These are phyloP conservation scores for Chlorocebus sabaeus DNA, from an alignment of 2,113 vertebrate genomes.

Conservation along the genomic window DNA sequence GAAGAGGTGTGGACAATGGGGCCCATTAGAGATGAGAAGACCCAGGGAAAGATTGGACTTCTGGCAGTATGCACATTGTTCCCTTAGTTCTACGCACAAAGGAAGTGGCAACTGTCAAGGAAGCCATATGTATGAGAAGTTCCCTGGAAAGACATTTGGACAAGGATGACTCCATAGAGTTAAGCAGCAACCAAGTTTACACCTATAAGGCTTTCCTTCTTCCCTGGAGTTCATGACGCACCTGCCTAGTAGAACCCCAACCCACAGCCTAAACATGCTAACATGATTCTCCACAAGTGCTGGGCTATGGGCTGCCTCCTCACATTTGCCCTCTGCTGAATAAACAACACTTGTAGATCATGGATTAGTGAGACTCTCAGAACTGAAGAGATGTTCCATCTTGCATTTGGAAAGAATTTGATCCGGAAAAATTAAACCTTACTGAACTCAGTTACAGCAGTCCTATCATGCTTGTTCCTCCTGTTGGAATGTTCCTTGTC, in stretches of 20 bases:
- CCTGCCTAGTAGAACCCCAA: neutral
- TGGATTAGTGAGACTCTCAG: neutral
- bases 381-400: neutral
- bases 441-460: neutral
- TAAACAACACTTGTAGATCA: neutral
- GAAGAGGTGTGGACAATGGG: neutral
- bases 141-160: neutral
- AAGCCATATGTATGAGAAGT: neutral
- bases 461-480: neutral
- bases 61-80: neutral
- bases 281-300: neutral
- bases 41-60: neutral
- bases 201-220: neutral
- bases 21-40: neutral
- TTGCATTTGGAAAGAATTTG: constrained; percentile 26
- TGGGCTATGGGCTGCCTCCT: neutral
- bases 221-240: neutral
- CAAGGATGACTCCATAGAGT: neutral
- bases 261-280: neutral
- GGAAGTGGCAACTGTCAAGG: neutral
- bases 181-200: neutral
- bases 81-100: neutral
- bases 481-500: neutral
- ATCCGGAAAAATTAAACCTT: neutral
- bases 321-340: neutral